Evolutionary conservation across 2,113 vertebrate species (phyloP).

Genomic region (Osmerus eperlanus): DNA sequence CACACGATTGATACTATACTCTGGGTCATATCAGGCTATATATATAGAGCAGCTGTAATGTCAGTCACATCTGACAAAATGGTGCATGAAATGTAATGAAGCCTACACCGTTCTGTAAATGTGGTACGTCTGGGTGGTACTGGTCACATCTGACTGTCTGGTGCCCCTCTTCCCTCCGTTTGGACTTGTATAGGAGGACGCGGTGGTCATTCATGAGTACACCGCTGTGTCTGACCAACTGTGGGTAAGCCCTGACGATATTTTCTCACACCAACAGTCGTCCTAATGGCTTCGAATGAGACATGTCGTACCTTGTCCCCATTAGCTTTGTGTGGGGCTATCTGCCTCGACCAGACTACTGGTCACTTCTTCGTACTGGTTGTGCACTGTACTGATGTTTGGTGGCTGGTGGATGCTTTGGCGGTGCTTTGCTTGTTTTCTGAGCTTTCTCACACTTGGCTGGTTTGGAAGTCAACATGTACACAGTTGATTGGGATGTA

Average conservation of each 20-base stretch:
- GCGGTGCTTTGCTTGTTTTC: background rate
- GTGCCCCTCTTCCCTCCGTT: conserved; percentile 59
- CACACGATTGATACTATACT: no score
- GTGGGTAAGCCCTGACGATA: conserved; percentile 78
- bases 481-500: no score
- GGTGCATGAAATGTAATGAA: no score
- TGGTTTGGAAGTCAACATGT: conserved; percentile 3
- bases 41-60: no score
- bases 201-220: conserved; percentile 75
- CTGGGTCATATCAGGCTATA: no score
- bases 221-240: conserved; percentile 80
- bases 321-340: conserved; percentile 23
- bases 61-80: no score
- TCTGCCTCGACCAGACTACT: background rate
- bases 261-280: conserved; percentile 13
- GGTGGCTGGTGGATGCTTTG: background rate
- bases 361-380: background rate
- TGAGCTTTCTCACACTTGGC: conserved; percentile 7
- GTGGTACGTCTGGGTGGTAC: no score
- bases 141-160: no score
- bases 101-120: no score
- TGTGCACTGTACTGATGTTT: conserved; percentile 20
- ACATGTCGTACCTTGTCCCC: background rate
- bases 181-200: conserved; percentile 79
- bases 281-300: conserved; percentile 27